Percentiles rank a stretch among this genome's conserved stretches.
Evolutionary conservation across 2,113 vertebrate genomes (phyloP).

Genomic region (Ammodramus savannarum): DNA sequence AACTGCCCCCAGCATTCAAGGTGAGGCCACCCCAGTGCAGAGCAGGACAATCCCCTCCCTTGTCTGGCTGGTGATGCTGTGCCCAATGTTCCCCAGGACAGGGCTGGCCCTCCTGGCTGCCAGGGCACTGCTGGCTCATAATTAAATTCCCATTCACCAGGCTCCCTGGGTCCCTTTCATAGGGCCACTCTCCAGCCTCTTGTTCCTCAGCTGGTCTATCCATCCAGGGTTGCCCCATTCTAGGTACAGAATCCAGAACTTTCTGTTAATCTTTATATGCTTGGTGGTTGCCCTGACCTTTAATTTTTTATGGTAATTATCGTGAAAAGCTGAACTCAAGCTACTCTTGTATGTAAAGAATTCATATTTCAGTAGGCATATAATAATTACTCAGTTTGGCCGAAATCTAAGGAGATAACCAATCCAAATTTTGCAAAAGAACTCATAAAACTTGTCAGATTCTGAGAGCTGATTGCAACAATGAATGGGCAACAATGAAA

Average conservation of each 20-base stretch:
- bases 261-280: neutral
- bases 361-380: accelerated
- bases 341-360: neutral
- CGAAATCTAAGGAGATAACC: neutral
- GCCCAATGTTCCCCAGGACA: neutral
- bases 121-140: neutral
- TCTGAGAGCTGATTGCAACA: accelerated
- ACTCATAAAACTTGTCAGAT: accelerated
- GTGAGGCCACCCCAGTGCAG: accelerated
- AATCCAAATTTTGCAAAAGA: neutral
- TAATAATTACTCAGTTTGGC: neutral
- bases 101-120: accelerated
- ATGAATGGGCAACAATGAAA: neutral
- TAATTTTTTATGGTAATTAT: neutral
- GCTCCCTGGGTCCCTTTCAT: accelerated
- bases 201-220: neutral
- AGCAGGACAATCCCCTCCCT: neutral
- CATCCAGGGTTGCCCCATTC: neutral
- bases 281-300: neutral
- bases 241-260: neutral
- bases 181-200: neutral
- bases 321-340: neutral
- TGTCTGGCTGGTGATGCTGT: accelerated
- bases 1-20: accelerated
- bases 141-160: accelerated